Evolutionary conservation across 2,888 invertebrate species (phyloP).

Genomic region (Cremastinae sp.): DNA sequence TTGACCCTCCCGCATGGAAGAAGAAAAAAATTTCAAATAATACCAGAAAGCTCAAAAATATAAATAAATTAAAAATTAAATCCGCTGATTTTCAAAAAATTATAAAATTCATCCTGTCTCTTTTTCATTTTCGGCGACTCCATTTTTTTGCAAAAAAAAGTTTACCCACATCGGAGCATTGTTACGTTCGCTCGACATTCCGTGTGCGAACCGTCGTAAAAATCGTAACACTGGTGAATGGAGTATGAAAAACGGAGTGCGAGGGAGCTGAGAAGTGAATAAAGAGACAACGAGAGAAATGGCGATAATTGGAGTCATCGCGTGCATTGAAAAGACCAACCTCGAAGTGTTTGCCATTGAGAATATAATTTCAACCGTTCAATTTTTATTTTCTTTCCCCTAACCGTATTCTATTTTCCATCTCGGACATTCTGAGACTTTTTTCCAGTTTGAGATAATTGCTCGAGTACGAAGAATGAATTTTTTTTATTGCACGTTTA

Average conservation of each 20-base stretch:
- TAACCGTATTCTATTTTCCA: no score
- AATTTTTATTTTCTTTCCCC: no score
- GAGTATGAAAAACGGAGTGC: not conserved
- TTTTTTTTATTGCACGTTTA: no score
- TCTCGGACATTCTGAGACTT: not conserved
- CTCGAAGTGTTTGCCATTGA: slow-evolving; percentile 20
- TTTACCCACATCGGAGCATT: slow-evolving; percentile 9
- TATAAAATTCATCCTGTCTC: no score
- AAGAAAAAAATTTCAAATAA: slow-evolving; percentile 12
- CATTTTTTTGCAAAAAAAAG: slow-evolving; percentile 15
- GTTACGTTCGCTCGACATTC: slow-evolving; percentile 42
- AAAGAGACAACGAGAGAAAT: slow-evolving; percentile 22
- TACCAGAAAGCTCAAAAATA: slow-evolving; percentile 8
- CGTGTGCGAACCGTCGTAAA: slow-evolving; percentile 46
- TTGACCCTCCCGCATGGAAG: slow-evolving; percentile 63
- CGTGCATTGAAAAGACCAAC: slow-evolving; percentile 19
- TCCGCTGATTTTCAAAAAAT: not conserved
- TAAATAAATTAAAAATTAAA: not conserved
- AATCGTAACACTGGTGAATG: slow-evolving; percentile 39
- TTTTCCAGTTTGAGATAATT: not conserved
- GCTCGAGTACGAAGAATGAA: not conserved
- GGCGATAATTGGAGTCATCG: slow-evolving; percentile 39
- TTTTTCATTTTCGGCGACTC: no score
- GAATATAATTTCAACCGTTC: not conserved
- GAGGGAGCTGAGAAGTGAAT: not conserved